Conservation (phyloP, 2,113 vertebrate genomes). For the Malurus cyaneus region DNA sequence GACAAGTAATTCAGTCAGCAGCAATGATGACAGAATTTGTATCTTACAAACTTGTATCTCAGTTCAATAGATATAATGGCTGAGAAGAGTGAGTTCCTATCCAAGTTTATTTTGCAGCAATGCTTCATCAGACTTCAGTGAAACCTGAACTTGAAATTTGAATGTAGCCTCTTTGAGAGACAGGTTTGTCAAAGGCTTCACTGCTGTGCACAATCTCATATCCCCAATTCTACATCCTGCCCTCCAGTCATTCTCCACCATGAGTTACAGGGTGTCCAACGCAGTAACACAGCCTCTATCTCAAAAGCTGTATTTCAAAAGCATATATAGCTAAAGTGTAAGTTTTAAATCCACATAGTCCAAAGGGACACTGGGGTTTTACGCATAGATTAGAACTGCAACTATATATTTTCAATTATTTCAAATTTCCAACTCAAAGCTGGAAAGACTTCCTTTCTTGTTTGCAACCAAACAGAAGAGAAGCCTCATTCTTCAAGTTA, state of each 20-base stretch:
- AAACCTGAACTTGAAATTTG: not conserved
- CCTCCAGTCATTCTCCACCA: not conserved
- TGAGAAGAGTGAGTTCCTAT: accelerated
- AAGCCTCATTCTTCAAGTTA: not conserved
- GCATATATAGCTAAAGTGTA: not conserved
- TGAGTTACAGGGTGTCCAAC: not conserved
- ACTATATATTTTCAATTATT: not conserved
- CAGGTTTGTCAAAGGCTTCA: not conserved
- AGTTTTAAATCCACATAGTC: not conserved
- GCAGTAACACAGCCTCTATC: not conserved
- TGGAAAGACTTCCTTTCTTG: not conserved
- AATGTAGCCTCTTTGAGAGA: not conserved
- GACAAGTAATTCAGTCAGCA: not conserved
- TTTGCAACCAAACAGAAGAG: not conserved
- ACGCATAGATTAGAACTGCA: not conserved
- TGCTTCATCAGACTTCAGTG: not conserved
- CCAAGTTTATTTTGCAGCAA: not conserved
- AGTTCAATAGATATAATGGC: not conserved
- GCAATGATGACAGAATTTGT: not conserved
- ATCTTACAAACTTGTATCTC: not conserved
- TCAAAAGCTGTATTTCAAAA: not conserved
- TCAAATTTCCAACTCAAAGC: not conserved
- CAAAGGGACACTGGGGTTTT: not conserved
- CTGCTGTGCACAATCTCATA: not conserved
- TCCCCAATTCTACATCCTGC: not conserved